Percentiles rank a stretch among this genome's conserved stretches.
Evolutionary conservation across 1,140 invertebrate species (phyloP).

Genomic region (Danaus plexippus): DNA sequence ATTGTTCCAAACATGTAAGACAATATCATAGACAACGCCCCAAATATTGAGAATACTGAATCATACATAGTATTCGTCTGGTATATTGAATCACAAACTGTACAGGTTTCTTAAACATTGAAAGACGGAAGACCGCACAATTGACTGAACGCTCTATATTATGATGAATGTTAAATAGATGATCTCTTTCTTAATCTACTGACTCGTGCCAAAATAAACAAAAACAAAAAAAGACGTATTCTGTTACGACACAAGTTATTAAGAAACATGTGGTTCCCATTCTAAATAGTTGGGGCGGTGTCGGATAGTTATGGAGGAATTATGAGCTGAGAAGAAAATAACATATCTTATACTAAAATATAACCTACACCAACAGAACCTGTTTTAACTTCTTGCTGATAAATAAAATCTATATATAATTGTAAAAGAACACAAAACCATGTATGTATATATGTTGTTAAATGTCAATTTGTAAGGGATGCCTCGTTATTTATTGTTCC

Average conservation of each 20-base stretch:
- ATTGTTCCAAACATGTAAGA: too few species aligned
- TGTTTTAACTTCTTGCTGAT: too few species aligned
- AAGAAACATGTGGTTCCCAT: constrained; percentile 35
- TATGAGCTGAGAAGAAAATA: constrained; percentile 8
- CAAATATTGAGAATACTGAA: too few species aligned
- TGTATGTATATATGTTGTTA: constrained; percentile 1
- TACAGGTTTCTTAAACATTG: too few species aligned
- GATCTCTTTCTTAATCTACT: constrained; percentile 19
- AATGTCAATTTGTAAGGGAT: too few species aligned
- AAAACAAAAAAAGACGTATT: constrained; percentile 30
- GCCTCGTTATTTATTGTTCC: constrained; percentile 1
- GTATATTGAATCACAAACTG: too few species aligned
- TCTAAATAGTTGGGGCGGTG: constrained; percentile 19
- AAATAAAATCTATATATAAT: too few species aligned
- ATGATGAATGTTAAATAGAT: constrained; percentile 29
- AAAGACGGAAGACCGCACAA: too few species aligned
- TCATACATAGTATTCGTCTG: too few species aligned
- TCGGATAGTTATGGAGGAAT: constrained; percentile 18
- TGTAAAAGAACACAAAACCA: background rate
- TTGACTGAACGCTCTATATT: background rate
- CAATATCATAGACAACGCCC: too few species aligned
- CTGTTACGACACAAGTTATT: constrained; percentile 36
- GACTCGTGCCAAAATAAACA: constrained; percentile 47
- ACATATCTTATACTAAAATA: too few species aligned
- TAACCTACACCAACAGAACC: too few species aligned